Evolutionary conservation across 2,888 invertebrate species (phyloP).

Genomic region (Thereva nobilitata): DNA sequence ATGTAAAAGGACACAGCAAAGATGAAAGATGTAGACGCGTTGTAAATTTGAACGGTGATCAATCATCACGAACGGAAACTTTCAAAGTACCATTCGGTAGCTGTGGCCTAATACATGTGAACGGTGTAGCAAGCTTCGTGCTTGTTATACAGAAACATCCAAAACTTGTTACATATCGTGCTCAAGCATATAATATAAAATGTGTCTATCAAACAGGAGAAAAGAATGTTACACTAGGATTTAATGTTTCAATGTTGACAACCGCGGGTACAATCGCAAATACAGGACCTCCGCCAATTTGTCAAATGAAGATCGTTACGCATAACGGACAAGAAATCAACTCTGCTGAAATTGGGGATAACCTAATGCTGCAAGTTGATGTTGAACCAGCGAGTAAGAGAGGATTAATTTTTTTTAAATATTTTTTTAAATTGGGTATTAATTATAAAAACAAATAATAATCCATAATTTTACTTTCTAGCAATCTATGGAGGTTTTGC

Average conservation of each 20-base stretch:
- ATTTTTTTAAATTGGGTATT: conserved; percentile 7
- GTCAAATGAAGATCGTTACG: conserved; percentile 89
- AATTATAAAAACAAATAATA: conserved; percentile 7
- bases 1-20: conserved; percentile 93
- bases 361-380: conserved; percentile 82
- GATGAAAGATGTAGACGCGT: conserved; percentile 86
- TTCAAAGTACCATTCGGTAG: conserved; percentile 90
- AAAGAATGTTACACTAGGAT: conserved; percentile 88
- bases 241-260: conserved; percentile 93
- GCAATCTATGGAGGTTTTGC: conserved; percentile 94
- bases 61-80: conserved; percentile 69
- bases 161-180: conserved; percentile 89
- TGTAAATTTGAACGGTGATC: conserved; percentile 74
- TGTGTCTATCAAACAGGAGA: conserved; percentile 94
- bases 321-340: conserved; percentile 84
- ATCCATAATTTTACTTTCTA: conserved; percentile 49
- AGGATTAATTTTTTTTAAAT: conserved; percentile 2
- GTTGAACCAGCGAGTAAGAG: conserved; percentile 74
- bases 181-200: conserved; percentile 94
- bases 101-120: conserved; percentile 88
- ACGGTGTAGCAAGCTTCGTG: conserved; percentile 90
- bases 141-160: conserved; percentile 96
- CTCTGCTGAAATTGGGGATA: conserved; percentile 90
- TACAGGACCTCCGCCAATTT: conserved; percentile 91
- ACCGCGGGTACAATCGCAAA: conserved; percentile 95